Conservation (phyloP, 1,140 invertebrate species). For the Drosophila murphyi region DNA sequence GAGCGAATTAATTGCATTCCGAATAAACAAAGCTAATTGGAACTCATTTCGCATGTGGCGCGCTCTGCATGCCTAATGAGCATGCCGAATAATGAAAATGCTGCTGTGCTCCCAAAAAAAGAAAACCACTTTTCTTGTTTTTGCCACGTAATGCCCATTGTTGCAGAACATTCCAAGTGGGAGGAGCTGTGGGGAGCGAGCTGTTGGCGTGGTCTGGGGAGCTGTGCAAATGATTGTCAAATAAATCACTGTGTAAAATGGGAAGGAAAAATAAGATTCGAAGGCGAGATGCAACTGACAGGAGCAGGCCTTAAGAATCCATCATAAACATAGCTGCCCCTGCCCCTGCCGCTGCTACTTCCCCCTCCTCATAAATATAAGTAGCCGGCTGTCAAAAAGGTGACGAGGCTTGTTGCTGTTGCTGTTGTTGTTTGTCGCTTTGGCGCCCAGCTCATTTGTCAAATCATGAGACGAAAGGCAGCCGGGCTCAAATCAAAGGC, state of each 20-base stretch:
- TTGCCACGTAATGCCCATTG: conserved; percentile 71
- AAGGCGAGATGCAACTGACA: conserved; percentile 46
- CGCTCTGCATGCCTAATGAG: conserved; percentile 76
- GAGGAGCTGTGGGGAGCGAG: background rate
- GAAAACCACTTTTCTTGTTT: conserved; percentile 64
- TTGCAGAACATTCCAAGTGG: conserved; percentile 35
- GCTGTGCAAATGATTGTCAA: conserved; percentile 78
- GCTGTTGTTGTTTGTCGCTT: conserved; percentile 21
- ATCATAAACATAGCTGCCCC: conserved; percentile 21
- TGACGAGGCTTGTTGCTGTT: conserved; percentile 61
- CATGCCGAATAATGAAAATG: conserved; percentile 11
- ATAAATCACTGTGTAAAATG: conserved; percentile 72
- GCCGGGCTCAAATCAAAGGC: conserved; percentile 58
- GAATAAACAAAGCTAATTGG: conserved; percentile 80
- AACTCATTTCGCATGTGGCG: conserved; percentile 79
- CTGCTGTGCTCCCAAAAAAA: conserved; percentile 1
- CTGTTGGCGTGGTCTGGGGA: background rate
- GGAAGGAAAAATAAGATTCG: conserved; percentile 29
- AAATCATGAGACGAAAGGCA: conserved; percentile 56
- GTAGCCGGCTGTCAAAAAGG: conserved; percentile 67
- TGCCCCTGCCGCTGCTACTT: background rate
- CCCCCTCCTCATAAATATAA: conserved; percentile 18
- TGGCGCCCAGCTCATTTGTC: conserved; percentile 61
- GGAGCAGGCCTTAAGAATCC: conserved; percentile 24
- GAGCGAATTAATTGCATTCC: conserved; percentile 82